These are phyloP conservation scores for Corythoichthys intestinalis DNA, from an alignment of 2,113 vertebrate species.

Conservation along the genomic window DNA sequence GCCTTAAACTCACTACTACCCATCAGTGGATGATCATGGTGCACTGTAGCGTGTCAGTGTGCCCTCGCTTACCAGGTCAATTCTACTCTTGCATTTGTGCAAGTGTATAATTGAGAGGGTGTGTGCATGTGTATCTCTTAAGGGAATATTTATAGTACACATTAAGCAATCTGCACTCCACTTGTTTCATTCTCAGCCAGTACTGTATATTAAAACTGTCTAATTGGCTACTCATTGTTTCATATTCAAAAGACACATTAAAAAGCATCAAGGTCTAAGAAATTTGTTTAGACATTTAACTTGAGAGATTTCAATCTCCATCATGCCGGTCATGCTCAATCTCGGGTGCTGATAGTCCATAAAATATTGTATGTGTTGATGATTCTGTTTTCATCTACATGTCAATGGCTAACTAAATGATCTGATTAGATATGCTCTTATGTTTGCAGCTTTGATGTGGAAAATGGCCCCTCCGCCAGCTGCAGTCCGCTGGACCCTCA, in stretches of 20 bases:
- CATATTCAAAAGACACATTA: neutral
- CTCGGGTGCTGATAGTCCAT: neutral
- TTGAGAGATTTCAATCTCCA: neutral
- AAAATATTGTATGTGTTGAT: neutral
- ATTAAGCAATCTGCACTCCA: constrained; percentile 3
- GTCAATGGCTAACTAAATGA: neutral
- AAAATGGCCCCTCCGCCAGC: constrained; percentile 91
- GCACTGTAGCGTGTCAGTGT: constrained; percentile 27
- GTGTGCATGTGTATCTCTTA: neutral
- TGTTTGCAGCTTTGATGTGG: constrained; percentile 91
- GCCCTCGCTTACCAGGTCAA: constrained; percentile 18
- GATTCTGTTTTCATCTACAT: neutral
- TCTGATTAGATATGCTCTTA: constrained; percentile 15
- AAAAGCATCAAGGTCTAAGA: neutral
- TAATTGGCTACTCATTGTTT: neutral
- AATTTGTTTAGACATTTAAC: neutral
- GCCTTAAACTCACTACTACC: constrained; percentile 8
- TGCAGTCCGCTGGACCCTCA: constrained; percentile 95
- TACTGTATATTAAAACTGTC: neutral
- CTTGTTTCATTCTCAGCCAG: neutral
- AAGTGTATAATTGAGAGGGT: neutral
- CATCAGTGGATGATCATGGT: constrained; percentile 17
- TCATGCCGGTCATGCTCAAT: neutral
- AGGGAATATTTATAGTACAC: constrained; percentile 10
- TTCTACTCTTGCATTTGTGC: neutral